Conservation (phyloP, 1,140 invertebrate genomes). For the Drosophila murphyi region DNA sequence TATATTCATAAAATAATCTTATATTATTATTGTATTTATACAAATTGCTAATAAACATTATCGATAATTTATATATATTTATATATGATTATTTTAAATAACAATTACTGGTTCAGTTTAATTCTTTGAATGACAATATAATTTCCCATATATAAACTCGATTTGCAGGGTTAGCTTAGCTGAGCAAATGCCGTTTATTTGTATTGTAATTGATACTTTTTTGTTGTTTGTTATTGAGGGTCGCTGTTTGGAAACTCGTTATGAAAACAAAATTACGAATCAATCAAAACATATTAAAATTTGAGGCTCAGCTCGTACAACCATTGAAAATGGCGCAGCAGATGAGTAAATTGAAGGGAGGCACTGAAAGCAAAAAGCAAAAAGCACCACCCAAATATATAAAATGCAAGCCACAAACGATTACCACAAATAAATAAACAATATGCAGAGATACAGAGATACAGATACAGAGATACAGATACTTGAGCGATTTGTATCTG, state of each 20-base stretch:
- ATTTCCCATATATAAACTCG: neutral
- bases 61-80: too few relatives aligned
- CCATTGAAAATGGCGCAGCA: constrained; percentile 62
- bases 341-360: constrained; percentile 42
- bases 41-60: too few relatives aligned
- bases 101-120: too few relatives aligned
- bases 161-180: neutral
- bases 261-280: constrained; percentile 76
- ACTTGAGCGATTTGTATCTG: constrained; percentile 16
- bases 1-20: too few relatives aligned
- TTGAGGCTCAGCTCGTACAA: constrained; percentile 75
- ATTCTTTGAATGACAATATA: neutral
- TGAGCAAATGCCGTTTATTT: constrained; percentile 12
- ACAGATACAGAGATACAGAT: constrained; percentile 26
- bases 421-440: constrained; percentile 33
- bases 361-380: neutral
- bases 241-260: constrained; percentile 42
- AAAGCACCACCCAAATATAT: constrained; percentile 32
- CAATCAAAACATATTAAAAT: constrained; percentile 84
- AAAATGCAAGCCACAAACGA: constrained; percentile 33
- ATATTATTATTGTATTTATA: too few relatives aligned
- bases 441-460: constrained; percentile 35
- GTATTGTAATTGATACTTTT: constrained; percentile 75
- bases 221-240: constrained; percentile 4
- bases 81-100: too few relatives aligned